Conservation (phyloP, 2,888 invertebrate species). For the Tricholauxania praeusta region DNA sequence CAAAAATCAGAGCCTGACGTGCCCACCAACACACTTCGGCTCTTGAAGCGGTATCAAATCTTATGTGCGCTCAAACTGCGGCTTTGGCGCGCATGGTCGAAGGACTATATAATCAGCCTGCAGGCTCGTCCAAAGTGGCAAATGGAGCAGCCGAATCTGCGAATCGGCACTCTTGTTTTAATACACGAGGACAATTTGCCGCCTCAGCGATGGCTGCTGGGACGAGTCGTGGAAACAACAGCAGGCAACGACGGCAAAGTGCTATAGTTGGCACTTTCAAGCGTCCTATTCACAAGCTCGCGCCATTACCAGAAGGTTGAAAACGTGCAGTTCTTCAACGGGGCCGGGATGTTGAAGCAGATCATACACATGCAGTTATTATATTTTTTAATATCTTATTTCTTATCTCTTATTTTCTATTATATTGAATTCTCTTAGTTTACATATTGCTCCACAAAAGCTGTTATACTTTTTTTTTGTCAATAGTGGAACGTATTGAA, state of each 20-base stretch:
- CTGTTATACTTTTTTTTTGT: too few species aligned
- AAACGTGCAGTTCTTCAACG: too few species aligned
- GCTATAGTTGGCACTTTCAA: constrained; percentile 15
- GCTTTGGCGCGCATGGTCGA: too few species aligned
- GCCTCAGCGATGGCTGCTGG: constrained; percentile 35
- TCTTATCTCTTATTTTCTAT: too few species aligned
- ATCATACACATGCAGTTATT: too few species aligned
- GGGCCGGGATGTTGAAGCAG: too few species aligned
- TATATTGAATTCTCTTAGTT: too few species aligned
- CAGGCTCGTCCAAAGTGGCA: constrained; percentile 37
- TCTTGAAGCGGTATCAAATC: constrained; percentile 7
- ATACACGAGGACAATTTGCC: too few species aligned
- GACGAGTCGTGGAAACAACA: constrained; percentile 29
- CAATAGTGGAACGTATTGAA: too few species aligned
- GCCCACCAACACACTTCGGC: neutral
- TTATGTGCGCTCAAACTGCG: constrained; percentile 36
- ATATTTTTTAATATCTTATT: too few species aligned
- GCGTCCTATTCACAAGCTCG: constrained; percentile 36
- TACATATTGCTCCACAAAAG: too few species aligned
- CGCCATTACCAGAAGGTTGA: too few species aligned
- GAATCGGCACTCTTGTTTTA: constrained; percentile 29
- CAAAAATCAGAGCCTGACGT: neutral
- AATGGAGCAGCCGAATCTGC: constrained; percentile 33
- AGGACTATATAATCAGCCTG: neutral
- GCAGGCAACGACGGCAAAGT: constrained; percentile 37